Evolutionary conservation across 2,113 vertebrate genomes (phyloP).

Genomic region (Willisornis vidua): DNA sequence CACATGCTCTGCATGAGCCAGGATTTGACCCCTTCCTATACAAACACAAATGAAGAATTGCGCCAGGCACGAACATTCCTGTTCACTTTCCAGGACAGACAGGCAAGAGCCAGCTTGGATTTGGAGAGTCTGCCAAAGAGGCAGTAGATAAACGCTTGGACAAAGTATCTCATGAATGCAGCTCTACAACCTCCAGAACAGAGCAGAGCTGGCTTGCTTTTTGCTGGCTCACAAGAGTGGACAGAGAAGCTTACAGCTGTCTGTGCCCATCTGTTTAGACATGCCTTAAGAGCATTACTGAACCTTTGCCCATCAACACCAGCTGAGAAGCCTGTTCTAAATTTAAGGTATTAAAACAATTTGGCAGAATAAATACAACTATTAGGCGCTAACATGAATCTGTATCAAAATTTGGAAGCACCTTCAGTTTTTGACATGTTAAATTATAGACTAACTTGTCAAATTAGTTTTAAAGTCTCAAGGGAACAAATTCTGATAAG

Average conservation of each 20-base stretch:
- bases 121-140: not conserved
- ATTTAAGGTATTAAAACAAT: conserved; percentile 26
- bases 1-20: rapidly evolving
- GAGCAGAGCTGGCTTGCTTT: not conserved
- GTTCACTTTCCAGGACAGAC: not conserved
- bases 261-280: not conserved
- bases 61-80: not conserved
- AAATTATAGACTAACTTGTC: conserved; percentile 24
- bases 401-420: not conserved
- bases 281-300: not conserved
- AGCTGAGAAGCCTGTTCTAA: not conserved
- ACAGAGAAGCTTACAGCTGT: not conserved
- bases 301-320: not conserved
- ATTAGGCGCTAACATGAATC: not conserved
- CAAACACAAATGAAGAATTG: not conserved
- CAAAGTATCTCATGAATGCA: not conserved
- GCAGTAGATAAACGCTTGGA: not conserved
- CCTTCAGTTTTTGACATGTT: not conserved
- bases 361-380: conserved; percentile 24
- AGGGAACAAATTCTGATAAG: not conserved
- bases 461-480: conserved; percentile 15
- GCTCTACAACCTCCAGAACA: not conserved
- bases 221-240: not conserved
- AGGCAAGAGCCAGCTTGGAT: not conserved
- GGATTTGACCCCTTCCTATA: not conserved